Percentiles rank a stretch among this genome's conserved stretches.
These are phyloP conservation scores for Nyleta sp. DNA, from an alignment of 2,888 invertebrate species.

Conservation along the genomic window DNA sequence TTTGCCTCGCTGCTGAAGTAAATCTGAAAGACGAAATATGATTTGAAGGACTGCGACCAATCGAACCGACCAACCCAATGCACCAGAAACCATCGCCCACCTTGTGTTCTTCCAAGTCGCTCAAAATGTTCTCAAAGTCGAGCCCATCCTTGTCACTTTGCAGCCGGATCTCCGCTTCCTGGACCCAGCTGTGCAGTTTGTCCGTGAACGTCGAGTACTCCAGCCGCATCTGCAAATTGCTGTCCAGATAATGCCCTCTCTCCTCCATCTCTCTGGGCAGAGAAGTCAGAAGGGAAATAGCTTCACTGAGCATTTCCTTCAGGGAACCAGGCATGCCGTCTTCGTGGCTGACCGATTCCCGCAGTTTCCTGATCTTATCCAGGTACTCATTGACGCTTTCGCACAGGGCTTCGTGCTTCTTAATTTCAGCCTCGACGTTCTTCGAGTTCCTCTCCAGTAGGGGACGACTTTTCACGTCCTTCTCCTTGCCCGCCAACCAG, in stretches of 20 bases:
- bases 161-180: constrained; percentile 90
- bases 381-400: constrained; percentile 88
- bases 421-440: constrained; percentile 92
- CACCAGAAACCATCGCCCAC: too few species aligned
- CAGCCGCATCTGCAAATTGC: constrained; percentile 89
- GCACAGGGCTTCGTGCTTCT: constrained; percentile 88
- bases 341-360: constrained; percentile 88
- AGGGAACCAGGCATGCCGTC: constrained; percentile 91
- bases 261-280: constrained; percentile 92
- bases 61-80: too few species aligned
- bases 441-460: constrained; percentile 89
- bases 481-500: constrained; percentile 92
- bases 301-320: constrained; percentile 93
- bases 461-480: constrained; percentile 91
- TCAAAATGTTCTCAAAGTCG: constrained; percentile 92
- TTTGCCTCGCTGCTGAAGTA: constrained; percentile 92
- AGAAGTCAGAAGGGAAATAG: constrained; percentile 89
- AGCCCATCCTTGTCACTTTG: constrained; percentile 92
- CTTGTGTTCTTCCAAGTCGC: constrained; percentile 94
- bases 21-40: constrained; percentile 79
- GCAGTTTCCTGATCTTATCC: constrained; percentile 87
- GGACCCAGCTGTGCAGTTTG: constrained; percentile 92
- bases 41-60: too few species aligned
- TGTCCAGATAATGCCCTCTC: constrained; percentile 90
- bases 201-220: constrained; percentile 90